Evolutionary conservation across 2,888 invertebrate species (phyloP), one percentile per base, ranked within the genome.

Genomic region (Lithophane semibrunnea): DNA sequence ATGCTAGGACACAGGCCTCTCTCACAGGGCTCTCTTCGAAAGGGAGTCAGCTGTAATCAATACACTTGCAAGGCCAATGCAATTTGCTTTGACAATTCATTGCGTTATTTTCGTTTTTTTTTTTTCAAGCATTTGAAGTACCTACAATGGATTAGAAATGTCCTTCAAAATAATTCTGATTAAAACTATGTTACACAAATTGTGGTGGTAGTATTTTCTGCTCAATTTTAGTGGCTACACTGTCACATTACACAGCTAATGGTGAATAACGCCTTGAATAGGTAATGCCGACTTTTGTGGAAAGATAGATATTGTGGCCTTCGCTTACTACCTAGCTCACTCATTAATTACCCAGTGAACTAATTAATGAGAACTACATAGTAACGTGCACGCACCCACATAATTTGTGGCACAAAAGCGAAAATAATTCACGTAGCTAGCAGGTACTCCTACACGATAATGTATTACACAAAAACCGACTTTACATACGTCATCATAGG

Each of bases 271-370:
- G 10, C 21, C 29, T 58, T 9, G 37, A 80, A 77, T 47, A 68
- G 13, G 1, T 60, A 79, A 79, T 54, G 37, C 52, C 61, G 29
- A 54, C 37, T 73, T 77, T 47, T 24, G 7, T 7, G 4, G 7
- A 47, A 54, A 72, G 18, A 47, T 13, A 18, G 9, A 47, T 37
- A 7, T 37, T 60, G 13, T 24, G 37, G 47, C 52, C 52, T 80
- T 77, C 3, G 24, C 21, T 75, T n/a, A 61, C 37, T 18, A 1
- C n/a, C 29, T 60, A n/a, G 44, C 29, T 24, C 9, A 24, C 52
- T 80, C 60, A 47, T 80, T 77, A 52, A 79, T 65, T 47, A 77
- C 54, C 65, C 16, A 75, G 65, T 77, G 52, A 71, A 52, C 60
- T 60, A 52, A 80, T 80, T 71, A 71, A 58, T 21, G 21, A 52